A percentile compares a stretch with the other conserved stretches of the same genome.
Conservation (phyloP, 2,113 vertebrate genomes). For the Progne subis region DNA sequence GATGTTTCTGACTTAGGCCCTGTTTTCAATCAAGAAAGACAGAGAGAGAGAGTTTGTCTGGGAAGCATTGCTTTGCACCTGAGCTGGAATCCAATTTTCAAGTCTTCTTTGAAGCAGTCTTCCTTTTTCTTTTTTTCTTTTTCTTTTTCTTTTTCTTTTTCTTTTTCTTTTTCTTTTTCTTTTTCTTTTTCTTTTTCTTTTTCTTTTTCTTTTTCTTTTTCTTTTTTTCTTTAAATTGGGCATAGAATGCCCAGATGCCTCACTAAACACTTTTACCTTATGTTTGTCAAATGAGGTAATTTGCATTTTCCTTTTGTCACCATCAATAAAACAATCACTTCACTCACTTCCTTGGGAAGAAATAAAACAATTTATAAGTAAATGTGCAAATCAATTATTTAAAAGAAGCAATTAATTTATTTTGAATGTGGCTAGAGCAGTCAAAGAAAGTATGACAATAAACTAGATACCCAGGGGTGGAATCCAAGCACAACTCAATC, state of each 20-base stretch:
- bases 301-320: neutral
- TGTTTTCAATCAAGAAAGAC: neutral
- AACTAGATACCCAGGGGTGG: neutral
- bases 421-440: neutral
- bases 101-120: neutral
- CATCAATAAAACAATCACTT: neutral
- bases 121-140: rapidly evolving
- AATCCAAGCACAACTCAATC: neutral
- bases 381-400: neutral
- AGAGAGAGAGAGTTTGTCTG: neutral
- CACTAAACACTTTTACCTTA: neutral
- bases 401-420: neutral
- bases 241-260: neutral
- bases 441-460: neutral
- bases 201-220: neutral
- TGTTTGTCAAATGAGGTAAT: neutral
- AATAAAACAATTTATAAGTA: neutral
- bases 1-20: neutral
- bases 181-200: neutral
- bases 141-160: neutral
- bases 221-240: neutral
- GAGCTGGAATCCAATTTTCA: neutral
- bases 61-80: neutral
- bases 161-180: neutral
- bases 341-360: neutral